Evolutionary conservation across 2,113 vertebrate genomes (phyloP).

Genomic region (Lontra canadensis): DNA sequence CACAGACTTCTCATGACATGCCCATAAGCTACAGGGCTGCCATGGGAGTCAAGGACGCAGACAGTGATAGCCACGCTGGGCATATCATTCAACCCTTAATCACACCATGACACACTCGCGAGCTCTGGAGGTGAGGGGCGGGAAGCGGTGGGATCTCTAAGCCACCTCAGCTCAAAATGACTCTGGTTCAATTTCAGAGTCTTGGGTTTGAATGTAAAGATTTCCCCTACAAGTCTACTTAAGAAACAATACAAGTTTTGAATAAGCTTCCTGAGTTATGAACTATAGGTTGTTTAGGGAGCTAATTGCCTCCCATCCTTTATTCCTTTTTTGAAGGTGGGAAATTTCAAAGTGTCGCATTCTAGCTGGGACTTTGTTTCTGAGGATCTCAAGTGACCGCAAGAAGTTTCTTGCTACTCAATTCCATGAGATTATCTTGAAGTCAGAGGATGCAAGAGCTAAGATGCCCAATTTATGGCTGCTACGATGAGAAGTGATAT

Average conservation of each 20-base stretch:
- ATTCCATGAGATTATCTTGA: neutral
- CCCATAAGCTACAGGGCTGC: neutral
- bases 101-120: fast-evolving
- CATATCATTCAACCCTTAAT: neutral
- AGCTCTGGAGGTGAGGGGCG: neutral
- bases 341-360: neutral
- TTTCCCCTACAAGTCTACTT: neutral
- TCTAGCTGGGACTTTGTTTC: neutral
- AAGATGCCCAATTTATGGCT: neutral
- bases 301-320: neutral
- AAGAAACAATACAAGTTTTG: neutral
- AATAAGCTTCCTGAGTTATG: neutral
- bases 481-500: neutral
- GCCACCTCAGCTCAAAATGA: neutral
- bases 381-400: neutral
- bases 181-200: conserved; percentile 41
- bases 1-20: neutral
- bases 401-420: neutral
- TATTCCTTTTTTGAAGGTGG: neutral
- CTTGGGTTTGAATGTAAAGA: conserved; percentile 17
- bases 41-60: neutral
- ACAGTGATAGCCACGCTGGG: neutral
- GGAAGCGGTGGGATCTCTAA: neutral
- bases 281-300: neutral
- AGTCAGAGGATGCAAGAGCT: neutral